These are phyloP conservation scores for Drosophila sproati DNA, from an alignment of 1,140 invertebrate species.

Conservation along the genomic window DNA sequence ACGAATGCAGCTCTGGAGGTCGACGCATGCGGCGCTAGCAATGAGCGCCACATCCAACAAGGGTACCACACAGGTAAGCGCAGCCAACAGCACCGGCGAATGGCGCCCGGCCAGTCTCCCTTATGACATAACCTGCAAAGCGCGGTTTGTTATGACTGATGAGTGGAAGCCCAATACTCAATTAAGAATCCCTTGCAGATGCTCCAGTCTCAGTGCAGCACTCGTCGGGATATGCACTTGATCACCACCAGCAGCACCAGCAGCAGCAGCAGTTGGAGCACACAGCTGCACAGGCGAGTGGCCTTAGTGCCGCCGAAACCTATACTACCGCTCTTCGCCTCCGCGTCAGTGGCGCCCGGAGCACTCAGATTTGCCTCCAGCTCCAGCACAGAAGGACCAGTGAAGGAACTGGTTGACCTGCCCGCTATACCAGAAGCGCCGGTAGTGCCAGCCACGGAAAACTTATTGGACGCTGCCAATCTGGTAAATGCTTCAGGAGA, in stretches of 20 bases:
- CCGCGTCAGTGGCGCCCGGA: not conserved
- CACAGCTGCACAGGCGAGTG: not conserved
- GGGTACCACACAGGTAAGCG: slow-evolving; percentile 55
- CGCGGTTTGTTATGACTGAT: slow-evolving; percentile 51
- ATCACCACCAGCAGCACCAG: not conserved
- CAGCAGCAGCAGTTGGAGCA: slow-evolving; percentile 26
- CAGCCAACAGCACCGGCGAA: not conserved
- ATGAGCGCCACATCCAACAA: slow-evolving; percentile 15
- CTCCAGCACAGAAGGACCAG: slow-evolving; percentile 21
- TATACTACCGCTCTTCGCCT: slow-evolving; percentile 10
- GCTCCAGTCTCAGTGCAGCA: slow-evolving; percentile 1
- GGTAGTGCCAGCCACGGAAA: slow-evolving; percentile 80
- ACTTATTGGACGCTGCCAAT: slow-evolving; percentile 84
- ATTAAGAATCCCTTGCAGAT: slow-evolving; percentile 24
- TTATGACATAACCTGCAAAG: slow-evolving; percentile 64
- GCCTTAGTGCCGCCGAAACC: not conserved
- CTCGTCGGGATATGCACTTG: slow-evolving; percentile 36
- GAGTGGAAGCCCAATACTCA: not conserved
- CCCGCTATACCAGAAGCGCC: slow-evolving; percentile 86
- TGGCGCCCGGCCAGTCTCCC: not conserved
- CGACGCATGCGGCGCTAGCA: slow-evolving; percentile 35
- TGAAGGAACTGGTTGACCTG: slow-evolving; percentile 76
- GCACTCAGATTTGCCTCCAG: slow-evolving; percentile 59
- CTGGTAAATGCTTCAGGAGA: slow-evolving; percentile 87
- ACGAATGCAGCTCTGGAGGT: slow-evolving; percentile 67